Base-by-base conservation (phyloP, 2,113 vertebrate species). In the Tricholaema leucomelas region DNA sequence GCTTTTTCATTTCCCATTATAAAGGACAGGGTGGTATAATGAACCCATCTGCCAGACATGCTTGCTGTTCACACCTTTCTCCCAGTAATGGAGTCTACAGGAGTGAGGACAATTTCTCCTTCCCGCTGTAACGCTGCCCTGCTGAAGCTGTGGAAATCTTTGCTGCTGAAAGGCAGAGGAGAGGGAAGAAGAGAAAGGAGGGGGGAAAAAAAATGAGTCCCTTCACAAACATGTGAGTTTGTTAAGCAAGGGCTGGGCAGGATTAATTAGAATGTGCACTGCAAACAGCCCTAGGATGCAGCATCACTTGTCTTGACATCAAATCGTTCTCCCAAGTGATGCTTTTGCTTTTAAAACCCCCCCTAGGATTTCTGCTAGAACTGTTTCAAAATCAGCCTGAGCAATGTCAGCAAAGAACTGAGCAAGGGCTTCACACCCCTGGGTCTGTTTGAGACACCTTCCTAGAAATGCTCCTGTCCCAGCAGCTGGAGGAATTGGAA, bases 1-100 rank as follows among this genome's bases (percentile, higher is more conserved):
- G 96, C 93, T 96, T 96, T 96, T 96, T 96, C 95, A 95, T 96
- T 96, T 94, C 92, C 91, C 93, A 96, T 96, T 96, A 94, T 81
- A 92, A 96, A 89, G 95, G 93, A 96, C 89, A 92, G 0, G 8
- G 93, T 82, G 93, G 84, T 92, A 95, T 96, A 96, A 96, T 96
- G 93, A 96, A 93, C 91, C 92, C 75, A 36, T 92, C 93, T 96
- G 93, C 91, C 88, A 96, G 96, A 94, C 79, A 85, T 73, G 70
- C 92, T 96, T 59, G 87, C 95, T 95, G 93, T 96, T 96, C 95
- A 96, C 96, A 95, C 93, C 96, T 96, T 93, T 94, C 87, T 96
- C 30, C 87, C 87, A 85, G 91, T 94, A 96, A 96, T 95, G 95
- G 93, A 96, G 92, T 4, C 92, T 91, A 92, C 94, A 88, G 82